phyloP scores from a whole-genome alignment of 2,113 vertebrate genomes.

The Microcebus tavaratra region DNA sequence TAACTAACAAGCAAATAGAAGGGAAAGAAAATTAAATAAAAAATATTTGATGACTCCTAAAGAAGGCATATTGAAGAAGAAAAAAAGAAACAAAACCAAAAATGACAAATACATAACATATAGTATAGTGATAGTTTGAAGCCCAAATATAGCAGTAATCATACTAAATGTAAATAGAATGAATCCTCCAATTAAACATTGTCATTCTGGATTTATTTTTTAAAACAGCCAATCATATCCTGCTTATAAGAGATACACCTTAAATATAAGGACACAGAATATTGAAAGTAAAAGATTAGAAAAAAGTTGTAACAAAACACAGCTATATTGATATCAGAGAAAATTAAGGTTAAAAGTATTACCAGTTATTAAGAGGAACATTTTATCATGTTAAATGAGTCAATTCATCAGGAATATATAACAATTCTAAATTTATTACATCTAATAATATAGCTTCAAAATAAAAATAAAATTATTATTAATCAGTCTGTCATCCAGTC shows the following conservation, averaged over 20 bases:
- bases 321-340: neutral
- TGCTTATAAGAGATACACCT: neutral
- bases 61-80: neutral
- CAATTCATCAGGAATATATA: neutral
- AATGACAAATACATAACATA: neutral
- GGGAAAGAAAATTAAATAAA: neutral
- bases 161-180: neutral
- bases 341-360: neutral
- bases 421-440: neutral
- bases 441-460: slow-evolving; percentile 22
- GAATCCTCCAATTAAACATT: neutral
- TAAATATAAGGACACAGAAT: neutral
- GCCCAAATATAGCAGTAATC: neutral
- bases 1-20: slow-evolving; percentile 24
- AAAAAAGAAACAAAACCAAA: slow-evolving; percentile 21
- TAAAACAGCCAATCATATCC: neutral
- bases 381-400: slow-evolving; percentile 2
- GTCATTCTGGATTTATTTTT: neutral
- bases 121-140: neutral
- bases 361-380: neutral
- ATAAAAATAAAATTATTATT: neutral
- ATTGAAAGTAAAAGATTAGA: neutral
- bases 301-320: neutral
- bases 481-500: neutral
- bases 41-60: neutral